Conservation (phyloP, 1,140 invertebrate species). For the Zaprionus inermis region DNA sequence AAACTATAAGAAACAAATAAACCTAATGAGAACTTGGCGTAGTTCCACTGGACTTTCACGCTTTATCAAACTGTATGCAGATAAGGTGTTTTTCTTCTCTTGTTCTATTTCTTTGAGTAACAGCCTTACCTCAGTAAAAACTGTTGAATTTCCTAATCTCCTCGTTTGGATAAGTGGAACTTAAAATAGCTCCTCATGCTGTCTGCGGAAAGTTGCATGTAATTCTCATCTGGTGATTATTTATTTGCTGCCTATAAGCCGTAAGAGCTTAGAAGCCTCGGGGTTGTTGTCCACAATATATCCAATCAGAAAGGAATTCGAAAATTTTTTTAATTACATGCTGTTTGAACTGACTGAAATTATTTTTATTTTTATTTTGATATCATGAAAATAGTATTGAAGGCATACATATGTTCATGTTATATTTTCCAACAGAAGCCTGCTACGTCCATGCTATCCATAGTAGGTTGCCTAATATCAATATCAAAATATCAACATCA, state of each 20-base stretch:
- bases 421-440: constrained; percentile 3
- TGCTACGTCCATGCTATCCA: constrained; percentile 5
- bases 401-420: not conserved
- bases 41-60: not conserved
- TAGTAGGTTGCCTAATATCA: not conserved
- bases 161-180: constrained; percentile 25
- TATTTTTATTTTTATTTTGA: constrained; percentile 14
- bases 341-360: constrained; percentile 30
- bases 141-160: constrained; percentile 26
- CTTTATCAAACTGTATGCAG: not conserved
- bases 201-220: constrained; percentile 13
- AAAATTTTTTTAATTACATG: constrained; percentile 33
- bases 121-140: constrained; percentile 28
- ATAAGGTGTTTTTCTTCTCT: not conserved
- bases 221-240: constrained; percentile 26
- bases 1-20: not conserved
- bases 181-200: constrained; percentile 31
- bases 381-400: not conserved
- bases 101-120: no score
- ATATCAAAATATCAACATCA: not conserved
- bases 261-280: constrained; percentile 13
- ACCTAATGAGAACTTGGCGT: not conserved
- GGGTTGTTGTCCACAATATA: constrained; percentile 28
- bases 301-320: constrained; percentile 25
- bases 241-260: not conserved